phyloP scores from a whole-genome alignment of 2,113 vertebrate species.

The Gymnobelideus leadbeateri region DNA sequence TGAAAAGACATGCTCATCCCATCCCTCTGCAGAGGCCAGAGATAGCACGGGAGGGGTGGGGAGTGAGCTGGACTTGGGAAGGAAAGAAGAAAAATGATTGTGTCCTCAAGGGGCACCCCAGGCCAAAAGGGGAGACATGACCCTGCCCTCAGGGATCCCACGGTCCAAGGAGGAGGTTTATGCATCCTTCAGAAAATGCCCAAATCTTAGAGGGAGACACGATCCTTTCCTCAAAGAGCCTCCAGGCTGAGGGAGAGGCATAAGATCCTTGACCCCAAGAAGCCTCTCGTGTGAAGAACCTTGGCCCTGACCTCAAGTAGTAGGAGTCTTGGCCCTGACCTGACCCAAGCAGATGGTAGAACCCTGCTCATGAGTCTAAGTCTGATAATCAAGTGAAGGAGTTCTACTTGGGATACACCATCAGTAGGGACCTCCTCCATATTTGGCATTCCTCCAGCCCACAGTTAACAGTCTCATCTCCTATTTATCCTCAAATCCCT shows the following conservation, averaged over 20 bases:
- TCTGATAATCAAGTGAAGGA: background rate
- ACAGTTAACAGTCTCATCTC: background rate
- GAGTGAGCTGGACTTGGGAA: background rate
- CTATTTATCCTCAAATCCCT: background rate
- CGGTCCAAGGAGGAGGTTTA: background rate
- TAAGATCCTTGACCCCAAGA: background rate
- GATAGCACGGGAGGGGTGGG: too few species aligned
- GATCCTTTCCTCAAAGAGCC: background rate
- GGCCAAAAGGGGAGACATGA: background rate
- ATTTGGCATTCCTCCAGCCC: background rate
- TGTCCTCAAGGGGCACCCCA: background rate
- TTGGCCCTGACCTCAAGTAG: too few species aligned
- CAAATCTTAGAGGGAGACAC: background rate
- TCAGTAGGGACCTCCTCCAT: background rate
- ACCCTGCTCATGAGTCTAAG: background rate
- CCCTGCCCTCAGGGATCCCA: background rate
- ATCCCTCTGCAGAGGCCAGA: background rate
- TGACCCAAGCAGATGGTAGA: background rate
- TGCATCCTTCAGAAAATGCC: background rate
- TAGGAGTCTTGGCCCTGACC: background rate
- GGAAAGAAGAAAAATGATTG: background rate
- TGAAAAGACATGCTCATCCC: background rate
- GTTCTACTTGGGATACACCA: background rate
- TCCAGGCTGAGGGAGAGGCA: background rate
- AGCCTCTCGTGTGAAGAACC: background rate